Conservation (phyloP, 2,113 vertebrate genomes). For the Vireo altiloquus region DNA sequence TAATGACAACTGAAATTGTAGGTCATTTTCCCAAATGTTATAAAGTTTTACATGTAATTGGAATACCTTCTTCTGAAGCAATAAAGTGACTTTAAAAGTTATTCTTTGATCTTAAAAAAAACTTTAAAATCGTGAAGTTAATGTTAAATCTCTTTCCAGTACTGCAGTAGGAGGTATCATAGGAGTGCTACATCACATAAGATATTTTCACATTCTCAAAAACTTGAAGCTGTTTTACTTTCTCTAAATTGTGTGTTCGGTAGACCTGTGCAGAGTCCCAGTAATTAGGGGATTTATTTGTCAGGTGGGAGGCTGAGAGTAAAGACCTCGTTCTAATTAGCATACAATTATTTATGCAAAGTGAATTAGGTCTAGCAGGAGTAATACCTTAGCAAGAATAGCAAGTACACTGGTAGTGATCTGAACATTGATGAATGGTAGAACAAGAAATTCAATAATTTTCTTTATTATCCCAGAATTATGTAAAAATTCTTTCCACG, state of each 20-base stretch:
- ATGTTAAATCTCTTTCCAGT: background rate
- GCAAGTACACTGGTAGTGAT: background rate
- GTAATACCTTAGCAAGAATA: background rate
- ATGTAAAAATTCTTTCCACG: accelerated
- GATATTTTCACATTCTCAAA: background rate
- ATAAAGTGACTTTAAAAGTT: background rate
- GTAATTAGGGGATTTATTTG: background rate
- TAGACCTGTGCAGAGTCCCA: background rate
- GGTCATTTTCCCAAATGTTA: background rate
- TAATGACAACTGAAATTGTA: background rate
- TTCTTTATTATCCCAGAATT: background rate
- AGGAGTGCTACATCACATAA: background rate
- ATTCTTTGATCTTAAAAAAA: background rate
- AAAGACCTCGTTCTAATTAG: background rate
- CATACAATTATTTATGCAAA: background rate
- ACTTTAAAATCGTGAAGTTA: background rate
- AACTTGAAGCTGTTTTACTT: background rate
- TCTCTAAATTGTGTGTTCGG: background rate
- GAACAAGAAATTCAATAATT: background rate
- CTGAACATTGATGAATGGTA: background rate
- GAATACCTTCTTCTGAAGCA: background rate
- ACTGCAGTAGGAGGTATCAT: background rate
- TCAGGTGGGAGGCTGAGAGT: background rate
- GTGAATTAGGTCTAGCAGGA: background rate
- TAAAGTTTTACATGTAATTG: background rate